Percentiles rank a stretch among this genome's conserved stretches.
Conservation (phyloP, 2,797 vertebrate genomes). For the Cetoscarus ocellatus region DNA sequence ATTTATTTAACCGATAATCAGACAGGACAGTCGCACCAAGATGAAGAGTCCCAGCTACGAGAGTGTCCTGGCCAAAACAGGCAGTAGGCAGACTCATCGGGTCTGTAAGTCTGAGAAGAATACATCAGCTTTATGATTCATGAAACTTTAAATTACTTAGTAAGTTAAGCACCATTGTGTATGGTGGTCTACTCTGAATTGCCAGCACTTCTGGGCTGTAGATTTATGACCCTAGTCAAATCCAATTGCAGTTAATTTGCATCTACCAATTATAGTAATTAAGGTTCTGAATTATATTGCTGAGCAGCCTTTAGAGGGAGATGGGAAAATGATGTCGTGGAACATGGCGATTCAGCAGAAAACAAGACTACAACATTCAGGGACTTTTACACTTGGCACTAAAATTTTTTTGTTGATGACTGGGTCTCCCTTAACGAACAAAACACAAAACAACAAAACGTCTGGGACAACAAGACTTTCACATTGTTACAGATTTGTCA, state of each 20-base stretch:
- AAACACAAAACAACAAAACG: constrained; percentile 41
- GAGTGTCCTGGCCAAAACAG: too few species aligned
- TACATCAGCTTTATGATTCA: constrained; percentile 83
- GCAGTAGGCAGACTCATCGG: constrained; percentile 33
- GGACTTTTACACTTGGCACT: constrained; percentile 36
- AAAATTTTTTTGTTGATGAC: constrained; percentile 67
- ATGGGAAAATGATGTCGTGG: constrained; percentile 65
- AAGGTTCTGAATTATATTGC: constrained; percentile 76
- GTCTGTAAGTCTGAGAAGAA: constrained; percentile 63
- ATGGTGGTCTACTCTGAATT: constrained; percentile 74
- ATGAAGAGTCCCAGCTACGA: too few species aligned
- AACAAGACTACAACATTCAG: constrained; percentile 40
- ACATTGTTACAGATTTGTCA: constrained; percentile 56
- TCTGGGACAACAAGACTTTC: constrained; percentile 45
- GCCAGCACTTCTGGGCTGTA: constrained; percentile 80
- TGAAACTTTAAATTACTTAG: constrained; percentile 83
- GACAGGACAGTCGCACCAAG: too few species aligned
- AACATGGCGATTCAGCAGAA: constrained; percentile 75
- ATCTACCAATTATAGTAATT: constrained; percentile 86
- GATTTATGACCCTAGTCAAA: constrained; percentile 86
- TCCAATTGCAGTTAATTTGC: constrained; percentile 87
- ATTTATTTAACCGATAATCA: too few species aligned
- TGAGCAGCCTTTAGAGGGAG: constrained; percentile 62
- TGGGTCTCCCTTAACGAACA: constrained; percentile 50
- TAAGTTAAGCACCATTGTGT: constrained; percentile 78